Evolutionary conservation across 2,888 invertebrate species (phyloP), one percentile per base, ranked within the genome.

Genomic region (Danaus chrysippus): DNA sequence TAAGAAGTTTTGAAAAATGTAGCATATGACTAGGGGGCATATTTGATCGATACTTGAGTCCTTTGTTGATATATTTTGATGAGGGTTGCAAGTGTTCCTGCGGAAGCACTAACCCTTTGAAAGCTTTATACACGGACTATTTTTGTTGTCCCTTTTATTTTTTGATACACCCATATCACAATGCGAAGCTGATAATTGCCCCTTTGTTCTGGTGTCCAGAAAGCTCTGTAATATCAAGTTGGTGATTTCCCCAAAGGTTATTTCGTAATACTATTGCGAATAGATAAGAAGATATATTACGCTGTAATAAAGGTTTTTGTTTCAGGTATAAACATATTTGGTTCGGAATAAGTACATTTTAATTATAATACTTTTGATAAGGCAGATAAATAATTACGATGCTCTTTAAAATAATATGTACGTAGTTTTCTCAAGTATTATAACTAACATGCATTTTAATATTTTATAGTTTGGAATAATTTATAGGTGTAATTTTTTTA

Each of bases 31-130:
- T 34, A 34, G 23, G 23, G 23, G 23, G 23, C 23, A 49, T 17
- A 17, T 49, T 15, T 10, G 17, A 49, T 49, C 49, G 49, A 49
- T 49, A 17, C 49, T 49, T 11, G 11, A 49, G 49, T 17, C 49
- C 10, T 49, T 49, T 49, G 49, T 49, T 49, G 49, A 49, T 49
- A 49, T n/a, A 49, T 17, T 49, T 49, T 49, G 49, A 49, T 15
- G 49, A 49, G 49, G 49, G 49, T 49, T 49, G 11, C 49, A 17
- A 49, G 49, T 17, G 49, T 17, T 49, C 49, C 49, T 49, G 17
- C 49, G 49, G 49, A 49, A 49, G 49, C 49, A 49, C 49, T 17
- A 49, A 49, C 49, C 49, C 49, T 17, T 17, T 49, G 17, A 15
- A 17, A 17, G 3, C 17, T 17, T 17, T 17, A 17, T 49, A 49